These are phyloP conservation scores for Lindbergichthys nudifrons DNA, from an alignment of 2,797 vertebrate genomes.

Conservation along the genomic window DNA sequence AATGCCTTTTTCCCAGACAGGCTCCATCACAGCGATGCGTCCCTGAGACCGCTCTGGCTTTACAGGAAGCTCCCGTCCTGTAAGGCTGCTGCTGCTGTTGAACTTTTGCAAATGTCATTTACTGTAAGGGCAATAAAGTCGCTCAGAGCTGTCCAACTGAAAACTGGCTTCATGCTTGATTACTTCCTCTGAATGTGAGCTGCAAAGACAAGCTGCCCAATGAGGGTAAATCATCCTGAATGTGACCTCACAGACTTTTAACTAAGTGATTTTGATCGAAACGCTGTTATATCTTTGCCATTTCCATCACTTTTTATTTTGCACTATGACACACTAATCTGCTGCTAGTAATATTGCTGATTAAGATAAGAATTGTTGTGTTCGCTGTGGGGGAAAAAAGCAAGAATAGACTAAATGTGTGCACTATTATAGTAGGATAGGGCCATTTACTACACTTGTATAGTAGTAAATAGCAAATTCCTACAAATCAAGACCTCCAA, in stretches of 20 bases:
- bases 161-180: constrained; percentile 20
- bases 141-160: constrained; percentile 4
- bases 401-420: neutral
- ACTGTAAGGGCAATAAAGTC: constrained; percentile 32
- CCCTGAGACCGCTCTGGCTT: constrained; percentile 10
- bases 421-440: neutral
- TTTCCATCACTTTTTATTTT: neutral
- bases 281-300: neutral
- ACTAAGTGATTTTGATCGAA: neutral
- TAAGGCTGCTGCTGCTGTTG: constrained; percentile 8
- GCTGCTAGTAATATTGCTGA: no score
- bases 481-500: constrained; percentile 22
- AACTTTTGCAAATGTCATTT: constrained; percentile 50
- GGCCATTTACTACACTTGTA: neutral
- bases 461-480: neutral
- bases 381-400: no score
- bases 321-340: neutral
- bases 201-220: constrained; percentile 13
- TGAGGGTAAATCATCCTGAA: neutral
- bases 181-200: constrained; percentile 21
- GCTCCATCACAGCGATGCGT: constrained; percentile 29
- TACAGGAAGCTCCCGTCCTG: constrained; percentile 29
- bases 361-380: no score
- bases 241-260: neutral
- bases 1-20: constrained; percentile 51